phyloP scores from a whole-genome alignment of 2,113 vertebrate species.

The Ploceus nigricollis region DNA sequence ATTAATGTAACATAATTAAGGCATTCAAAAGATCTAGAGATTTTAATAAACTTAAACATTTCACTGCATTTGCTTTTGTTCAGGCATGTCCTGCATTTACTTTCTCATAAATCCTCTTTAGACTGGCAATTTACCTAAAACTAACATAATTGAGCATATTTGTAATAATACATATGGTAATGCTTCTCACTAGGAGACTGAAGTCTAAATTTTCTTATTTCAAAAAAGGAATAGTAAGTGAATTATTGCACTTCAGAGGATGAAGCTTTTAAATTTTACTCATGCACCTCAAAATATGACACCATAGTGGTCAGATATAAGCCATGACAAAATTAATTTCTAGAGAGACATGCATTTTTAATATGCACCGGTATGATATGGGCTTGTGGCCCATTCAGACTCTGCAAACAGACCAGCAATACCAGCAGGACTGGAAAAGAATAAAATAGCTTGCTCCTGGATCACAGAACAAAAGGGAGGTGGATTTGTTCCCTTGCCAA shows the following conservation, averaged over 20 bases:
- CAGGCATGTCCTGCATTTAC: not conserved
- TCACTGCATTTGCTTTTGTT: not conserved
- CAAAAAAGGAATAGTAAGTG: not conserved
- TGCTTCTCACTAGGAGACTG: not conserved
- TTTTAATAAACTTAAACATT: not conserved
- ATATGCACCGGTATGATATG: not conserved
- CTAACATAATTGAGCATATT: not conserved
- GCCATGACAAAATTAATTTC: not conserved
- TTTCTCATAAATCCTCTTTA: not conserved
- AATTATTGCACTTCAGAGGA: not conserved
- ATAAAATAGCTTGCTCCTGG: not conserved
- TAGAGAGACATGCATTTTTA: not conserved
- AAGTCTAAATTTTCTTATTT: not conserved
- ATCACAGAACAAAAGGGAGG: not conserved
- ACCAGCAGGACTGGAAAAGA: not conserved
- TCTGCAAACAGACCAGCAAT: not conserved
- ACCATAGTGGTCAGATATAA: not conserved
- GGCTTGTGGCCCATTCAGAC: not conserved
- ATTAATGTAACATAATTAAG: not conserved
- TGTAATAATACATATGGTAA: not conserved
- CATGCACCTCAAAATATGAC: not conserved
- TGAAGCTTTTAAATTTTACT: not conserved
- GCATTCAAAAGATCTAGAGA: not conserved
- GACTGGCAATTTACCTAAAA: not conserved
- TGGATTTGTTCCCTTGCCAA: not conserved